Percentiles rank a stretch among this genome's conserved stretches.
Evolutionary conservation across 2,888 invertebrate species (phyloP).

Genomic region (Pristionchus fissidentatus): DNA sequence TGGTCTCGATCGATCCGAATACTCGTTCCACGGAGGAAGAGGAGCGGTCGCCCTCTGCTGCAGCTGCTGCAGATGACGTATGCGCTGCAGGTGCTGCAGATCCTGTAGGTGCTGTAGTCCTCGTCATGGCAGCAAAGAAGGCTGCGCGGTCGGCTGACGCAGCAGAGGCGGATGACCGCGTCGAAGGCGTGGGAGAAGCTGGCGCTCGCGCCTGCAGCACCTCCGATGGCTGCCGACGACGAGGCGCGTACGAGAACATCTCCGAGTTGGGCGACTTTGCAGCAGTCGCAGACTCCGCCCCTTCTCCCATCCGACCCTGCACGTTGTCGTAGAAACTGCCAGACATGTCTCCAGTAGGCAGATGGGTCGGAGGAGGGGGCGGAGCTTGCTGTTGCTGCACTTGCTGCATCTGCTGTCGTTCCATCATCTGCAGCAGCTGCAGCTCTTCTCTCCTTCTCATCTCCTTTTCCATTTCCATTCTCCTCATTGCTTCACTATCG

Average conservation of each 20-base stretch:
- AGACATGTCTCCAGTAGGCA: background rate
- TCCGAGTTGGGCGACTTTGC: slow-evolving; percentile 44
- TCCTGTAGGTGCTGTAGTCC: background rate
- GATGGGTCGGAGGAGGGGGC: background rate
- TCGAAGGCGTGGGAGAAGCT: background rate
- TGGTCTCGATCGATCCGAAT: slow-evolving; percentile 28
- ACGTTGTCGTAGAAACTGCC: slow-evolving; percentile 55
- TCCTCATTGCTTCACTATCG: slow-evolving; percentile 13
- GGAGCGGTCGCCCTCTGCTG: background rate
- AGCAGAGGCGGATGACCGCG: background rate
- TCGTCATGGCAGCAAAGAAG: slow-evolving; percentile 42
- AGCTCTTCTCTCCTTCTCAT: slow-evolving; percentile 17
- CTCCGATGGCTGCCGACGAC: slow-evolving; percentile 30
- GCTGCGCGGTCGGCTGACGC: slow-evolving; percentile 42
- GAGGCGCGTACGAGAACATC: slow-evolving; percentile 37
- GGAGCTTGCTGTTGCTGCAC: background rate
- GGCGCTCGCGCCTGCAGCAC: slow-evolving; percentile 16
- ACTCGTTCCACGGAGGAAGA: slow-evolving; percentile 24
- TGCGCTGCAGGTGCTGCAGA: background rate
- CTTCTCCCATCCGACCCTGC: background rate
- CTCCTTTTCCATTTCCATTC: slow-evolving; percentile 17
- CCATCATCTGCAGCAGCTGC: background rate
- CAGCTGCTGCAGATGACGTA: background rate
- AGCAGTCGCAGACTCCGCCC: slow-evolving; percentile 16
- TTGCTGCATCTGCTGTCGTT: slow-evolving; percentile 4